Evolutionary conservation across 2,113 vertebrate genomes (phyloP).

Genomic region (Dromaius novaehollandiae): DNA sequence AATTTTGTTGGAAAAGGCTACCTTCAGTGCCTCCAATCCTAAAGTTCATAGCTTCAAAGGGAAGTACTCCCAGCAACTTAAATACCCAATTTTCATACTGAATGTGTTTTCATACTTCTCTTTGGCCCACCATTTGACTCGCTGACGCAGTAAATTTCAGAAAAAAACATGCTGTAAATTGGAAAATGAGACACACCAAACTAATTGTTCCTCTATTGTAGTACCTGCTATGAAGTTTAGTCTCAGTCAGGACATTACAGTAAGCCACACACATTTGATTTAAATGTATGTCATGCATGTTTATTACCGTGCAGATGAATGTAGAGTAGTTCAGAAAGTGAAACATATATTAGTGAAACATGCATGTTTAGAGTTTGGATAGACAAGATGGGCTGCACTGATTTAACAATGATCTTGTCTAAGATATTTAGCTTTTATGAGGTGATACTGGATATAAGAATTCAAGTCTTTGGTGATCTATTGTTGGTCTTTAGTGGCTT

Average conservation of each 20-base stretch:
- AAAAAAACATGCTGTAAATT: neutral
- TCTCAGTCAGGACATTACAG: neutral
- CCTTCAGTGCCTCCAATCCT: neutral
- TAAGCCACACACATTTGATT: neutral
- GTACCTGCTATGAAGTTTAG: neutral
- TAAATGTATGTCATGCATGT: neutral
- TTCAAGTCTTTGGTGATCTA: neutral
- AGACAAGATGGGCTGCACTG: neutral
- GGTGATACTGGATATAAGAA: neutral
- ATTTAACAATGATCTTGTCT: neutral
- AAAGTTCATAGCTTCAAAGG: neutral
- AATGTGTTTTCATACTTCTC: neutral
- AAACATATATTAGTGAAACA: neutral
- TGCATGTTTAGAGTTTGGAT: neutral
- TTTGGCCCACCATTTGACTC: rapidly evolving
- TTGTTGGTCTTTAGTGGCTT: neutral
- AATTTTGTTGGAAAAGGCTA: neutral
- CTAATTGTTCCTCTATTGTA: neutral
- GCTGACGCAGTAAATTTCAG: neutral
- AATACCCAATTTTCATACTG: neutral
- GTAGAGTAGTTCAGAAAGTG: neutral
- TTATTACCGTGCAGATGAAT: neutral
- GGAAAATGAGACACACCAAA: neutral
- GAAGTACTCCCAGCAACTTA: neutral
- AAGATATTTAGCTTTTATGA: neutral